Percentiles rank a stretch among this genome's conserved stretches.
These are phyloP conservation scores for roundworm (Caenorhabditis elegans) DNA, from an alignment of 1,140 invertebrate genomes.

Conservation along the genomic window WBcel235 BX284602.5:5873501-5874000, in stretches of 20 bases:
- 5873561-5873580: background rate
- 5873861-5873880: background rate
- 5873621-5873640: no score
- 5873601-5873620: background rate
- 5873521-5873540: background rate
- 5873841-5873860: background rate
- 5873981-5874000: no score
- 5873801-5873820: background rate
- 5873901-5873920: constrained; percentile 8
- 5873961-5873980: no score
- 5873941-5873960: no score
- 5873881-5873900: constrained; percentile 9
- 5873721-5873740: background rate
- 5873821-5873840: background rate
- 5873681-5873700: no score
- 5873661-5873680: background rate
- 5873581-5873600: background rate
- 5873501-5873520: background rate
- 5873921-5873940: background rate
- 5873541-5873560: constrained; percentile 8
- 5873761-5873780: background rate
- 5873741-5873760: background rate
- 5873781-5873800: background rate
- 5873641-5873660: background rate
- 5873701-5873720: constrained; percentile 12